phyloP scores from a whole-genome alignment of 1,140 invertebrate genomes.

The Diachasma alloeum region DNA sequence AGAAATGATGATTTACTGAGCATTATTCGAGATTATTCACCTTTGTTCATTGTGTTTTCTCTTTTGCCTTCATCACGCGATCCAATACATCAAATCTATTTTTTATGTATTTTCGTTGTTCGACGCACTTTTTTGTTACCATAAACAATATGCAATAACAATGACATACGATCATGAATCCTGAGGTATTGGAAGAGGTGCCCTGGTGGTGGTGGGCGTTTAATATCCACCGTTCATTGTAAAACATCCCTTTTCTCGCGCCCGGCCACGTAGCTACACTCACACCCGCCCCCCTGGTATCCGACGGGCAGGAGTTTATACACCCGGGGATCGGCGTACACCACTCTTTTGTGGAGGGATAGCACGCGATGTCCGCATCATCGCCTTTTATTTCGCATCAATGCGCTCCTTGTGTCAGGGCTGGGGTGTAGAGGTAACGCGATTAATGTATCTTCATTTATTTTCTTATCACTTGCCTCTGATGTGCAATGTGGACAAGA shows the following conservation, averaged over 20 bases:
- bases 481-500: neutral
- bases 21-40: neutral
- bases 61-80: neutral
- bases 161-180: conserved; percentile 11
- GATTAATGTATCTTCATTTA: conserved; percentile 26
- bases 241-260: conserved; percentile 60
- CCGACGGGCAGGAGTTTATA: conserved; percentile 26
- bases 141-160: conserved; percentile 5
- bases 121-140: neutral
- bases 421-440: conserved; percentile 19
- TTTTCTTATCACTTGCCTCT: neutral
- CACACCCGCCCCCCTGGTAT: conserved; percentile 19
- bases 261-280: conserved; percentile 22
- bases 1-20: neutral
- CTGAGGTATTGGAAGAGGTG: conserved; percentile 39
- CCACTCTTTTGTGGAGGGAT: conserved; percentile 50
- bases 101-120: neutral
- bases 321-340: conserved; percentile 18
- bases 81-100: neutral
- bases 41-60: neutral
- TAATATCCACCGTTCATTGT: conserved; percentile 59
- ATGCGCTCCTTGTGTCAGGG: neutral
- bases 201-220: conserved; percentile 50
- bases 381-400: conserved; percentile 38
- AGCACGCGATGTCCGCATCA: conserved; percentile 63